Evolutionary conservation across 2,113 vertebrate species (phyloP).

Genomic region (Pachycephala philippinensis): DNA sequence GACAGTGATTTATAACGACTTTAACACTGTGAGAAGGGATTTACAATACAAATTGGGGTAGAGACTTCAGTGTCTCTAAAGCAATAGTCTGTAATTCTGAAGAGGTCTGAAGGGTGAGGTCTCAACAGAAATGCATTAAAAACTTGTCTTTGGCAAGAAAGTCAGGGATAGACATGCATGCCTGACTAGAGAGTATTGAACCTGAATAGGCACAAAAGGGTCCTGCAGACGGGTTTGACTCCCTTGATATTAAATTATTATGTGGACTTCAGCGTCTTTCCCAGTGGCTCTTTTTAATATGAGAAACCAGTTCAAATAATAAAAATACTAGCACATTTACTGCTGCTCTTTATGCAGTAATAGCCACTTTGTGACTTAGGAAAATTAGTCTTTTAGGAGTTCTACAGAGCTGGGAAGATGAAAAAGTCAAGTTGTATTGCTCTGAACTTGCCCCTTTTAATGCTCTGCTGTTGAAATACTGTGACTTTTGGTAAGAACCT

Average conservation of each 20-base stretch:
- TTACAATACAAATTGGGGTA: not conserved
- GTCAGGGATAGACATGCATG: not conserved
- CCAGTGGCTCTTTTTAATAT: not conserved
- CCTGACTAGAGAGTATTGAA: not conserved
- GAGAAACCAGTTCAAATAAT: not conserved
- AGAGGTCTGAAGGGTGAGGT: not conserved
- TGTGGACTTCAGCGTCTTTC: not conserved
- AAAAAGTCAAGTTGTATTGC: constrained; percentile 14
- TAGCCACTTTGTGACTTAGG: not conserved
- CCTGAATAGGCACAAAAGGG: not conserved
- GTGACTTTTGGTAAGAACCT: not conserved
- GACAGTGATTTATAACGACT: not conserved
- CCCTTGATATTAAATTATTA: not conserved
- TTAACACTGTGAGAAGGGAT: not conserved
- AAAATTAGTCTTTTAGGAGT: constrained; percentile 2
- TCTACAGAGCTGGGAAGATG: not conserved
- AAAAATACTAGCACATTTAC: not conserved
- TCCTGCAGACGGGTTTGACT: not conserved
- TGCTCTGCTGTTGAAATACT: not conserved
- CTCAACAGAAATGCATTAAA: not conserved
- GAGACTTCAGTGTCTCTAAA: not conserved
- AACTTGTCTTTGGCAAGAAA: not conserved
- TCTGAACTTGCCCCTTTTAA: not conserved
- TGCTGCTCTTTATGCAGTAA: not conserved
- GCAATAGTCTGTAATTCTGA: not conserved